Conservation (phyloP, 2,888 invertebrate species). For the Agonopterix alstromeriana region DNA sequence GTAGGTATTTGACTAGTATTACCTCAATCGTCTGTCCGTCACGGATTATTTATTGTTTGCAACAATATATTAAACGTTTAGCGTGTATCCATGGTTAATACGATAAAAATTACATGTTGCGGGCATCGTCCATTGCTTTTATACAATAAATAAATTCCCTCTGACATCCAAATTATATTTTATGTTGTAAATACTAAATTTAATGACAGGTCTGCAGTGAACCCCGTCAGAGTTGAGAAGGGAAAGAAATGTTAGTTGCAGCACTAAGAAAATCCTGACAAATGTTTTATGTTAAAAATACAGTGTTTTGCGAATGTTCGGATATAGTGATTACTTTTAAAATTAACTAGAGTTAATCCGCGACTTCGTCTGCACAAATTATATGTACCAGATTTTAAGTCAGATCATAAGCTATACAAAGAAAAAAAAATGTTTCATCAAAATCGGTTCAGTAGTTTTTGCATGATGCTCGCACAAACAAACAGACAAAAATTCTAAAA, state of each 20-base stretch:
- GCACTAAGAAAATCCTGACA: no score
- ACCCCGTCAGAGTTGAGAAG: constrained; percentile 5
- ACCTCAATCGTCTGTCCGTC: constrained; percentile 8
- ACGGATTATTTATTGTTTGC: constrained; percentile 11
- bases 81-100: constrained; percentile 33
- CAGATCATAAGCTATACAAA: no score
- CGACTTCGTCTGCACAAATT: no score
- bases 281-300: no score
- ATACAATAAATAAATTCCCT: constrained; percentile 43
- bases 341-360: no score
- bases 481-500: no score
- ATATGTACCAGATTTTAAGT: no score
- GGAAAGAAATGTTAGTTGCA: background rate
- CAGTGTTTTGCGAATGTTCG: background rate
- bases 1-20: constrained; percentile 6
- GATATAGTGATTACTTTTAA: background rate
- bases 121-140: constrained; percentile 21
- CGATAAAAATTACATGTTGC: constrained; percentile 46
- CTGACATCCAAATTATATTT: constrained; percentile 51
- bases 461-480: no score
- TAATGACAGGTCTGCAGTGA: constrained; percentile 35
- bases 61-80: constrained; percentile 36
- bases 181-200: constrained; percentile 54
- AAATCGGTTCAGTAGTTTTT: no score
- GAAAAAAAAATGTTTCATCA: no score